phyloP scores from a whole-genome alignment of 2,797 vertebrate species.

The Phataginus tetradactyla region DNA sequence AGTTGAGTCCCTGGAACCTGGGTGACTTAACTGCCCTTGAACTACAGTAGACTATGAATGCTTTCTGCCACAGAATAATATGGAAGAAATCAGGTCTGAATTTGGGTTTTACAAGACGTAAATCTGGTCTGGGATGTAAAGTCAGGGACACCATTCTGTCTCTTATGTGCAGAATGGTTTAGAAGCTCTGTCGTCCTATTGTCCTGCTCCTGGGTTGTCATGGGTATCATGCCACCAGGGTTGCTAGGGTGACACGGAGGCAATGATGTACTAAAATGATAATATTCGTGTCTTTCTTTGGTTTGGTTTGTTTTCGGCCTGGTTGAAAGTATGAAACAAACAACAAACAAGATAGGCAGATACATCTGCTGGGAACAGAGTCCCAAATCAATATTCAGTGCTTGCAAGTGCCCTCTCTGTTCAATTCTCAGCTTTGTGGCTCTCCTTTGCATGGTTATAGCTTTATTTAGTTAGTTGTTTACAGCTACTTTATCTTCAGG shows the following conservation, averaged over 20 bases:
- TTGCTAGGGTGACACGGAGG: background rate
- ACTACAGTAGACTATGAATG: background rate
- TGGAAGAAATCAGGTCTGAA: background rate
- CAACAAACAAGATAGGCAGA: background rate
- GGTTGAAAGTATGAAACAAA: conserved; percentile 27
- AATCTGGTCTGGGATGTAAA: background rate
- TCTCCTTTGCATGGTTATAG: conserved; percentile 44
- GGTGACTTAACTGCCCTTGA: background rate
- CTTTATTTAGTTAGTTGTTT: conserved; percentile 64
- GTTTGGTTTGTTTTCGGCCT: background rate
- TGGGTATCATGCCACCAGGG: background rate
- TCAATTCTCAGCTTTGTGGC: conserved; percentile 18
- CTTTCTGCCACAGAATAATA: background rate
- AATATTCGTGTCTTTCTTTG: background rate
- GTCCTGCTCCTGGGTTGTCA: background rate
- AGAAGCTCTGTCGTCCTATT: background rate
- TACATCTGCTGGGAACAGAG: background rate
- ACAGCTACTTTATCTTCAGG: conserved; percentile 54
- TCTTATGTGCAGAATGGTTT: background rate
- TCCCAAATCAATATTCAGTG: background rate
- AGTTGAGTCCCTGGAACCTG: background rate
- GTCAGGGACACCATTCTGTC: background rate
- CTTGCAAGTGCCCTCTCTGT: conserved; percentile 5
- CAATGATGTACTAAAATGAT: background rate
- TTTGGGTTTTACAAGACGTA: background rate